phyloP scores from a whole-genome alignment of 2,888 invertebrate species.

The Diogma glabrata region DNA sequence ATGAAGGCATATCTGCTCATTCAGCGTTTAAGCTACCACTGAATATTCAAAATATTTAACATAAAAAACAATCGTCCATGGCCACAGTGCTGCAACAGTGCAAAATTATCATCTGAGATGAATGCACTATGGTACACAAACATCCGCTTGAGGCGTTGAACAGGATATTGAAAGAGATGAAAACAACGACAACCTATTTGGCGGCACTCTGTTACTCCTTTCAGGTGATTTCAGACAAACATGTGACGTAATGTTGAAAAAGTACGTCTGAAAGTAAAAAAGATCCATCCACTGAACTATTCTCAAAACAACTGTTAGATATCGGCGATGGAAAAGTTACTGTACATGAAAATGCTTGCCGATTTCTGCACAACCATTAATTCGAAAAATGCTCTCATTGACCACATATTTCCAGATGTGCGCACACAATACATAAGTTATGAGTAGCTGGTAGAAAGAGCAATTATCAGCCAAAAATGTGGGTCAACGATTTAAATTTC shows the following conservation, averaged over 20 bases:
- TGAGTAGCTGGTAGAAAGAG: slow-evolving; percentile 1
- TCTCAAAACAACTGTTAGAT: too few relatives aligned
- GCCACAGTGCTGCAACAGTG: not conserved
- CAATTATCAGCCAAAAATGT: too few relatives aligned
- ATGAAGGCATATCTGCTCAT: not conserved
- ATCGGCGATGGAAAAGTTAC: not conserved
- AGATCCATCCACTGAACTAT: too few relatives aligned
- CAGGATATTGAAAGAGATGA: not conserved
- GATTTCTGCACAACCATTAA: not conserved
- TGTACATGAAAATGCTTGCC: not conserved
- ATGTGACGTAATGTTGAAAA: not conserved
- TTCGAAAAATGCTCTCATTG: not conserved
- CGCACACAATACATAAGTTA: not conserved
- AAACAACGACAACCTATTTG: not conserved
- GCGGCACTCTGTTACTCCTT: too few relatives aligned
- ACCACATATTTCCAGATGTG: too few relatives aligned
- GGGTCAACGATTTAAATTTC: not conserved
- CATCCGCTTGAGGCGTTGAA: not conserved
- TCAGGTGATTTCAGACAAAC: too few relatives aligned
- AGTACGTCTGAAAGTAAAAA: too few relatives aligned
- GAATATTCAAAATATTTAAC: not conserved
- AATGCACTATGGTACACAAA: not conserved
- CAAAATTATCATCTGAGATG: not conserved
- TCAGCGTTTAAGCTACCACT: not conserved
- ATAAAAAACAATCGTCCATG: not conserved